Evolutionary conservation across 1,140 invertebrate species (phyloP), one percentile per base, ranked within the genome.

Genomic region (Wiebesia pumilae): DNA sequence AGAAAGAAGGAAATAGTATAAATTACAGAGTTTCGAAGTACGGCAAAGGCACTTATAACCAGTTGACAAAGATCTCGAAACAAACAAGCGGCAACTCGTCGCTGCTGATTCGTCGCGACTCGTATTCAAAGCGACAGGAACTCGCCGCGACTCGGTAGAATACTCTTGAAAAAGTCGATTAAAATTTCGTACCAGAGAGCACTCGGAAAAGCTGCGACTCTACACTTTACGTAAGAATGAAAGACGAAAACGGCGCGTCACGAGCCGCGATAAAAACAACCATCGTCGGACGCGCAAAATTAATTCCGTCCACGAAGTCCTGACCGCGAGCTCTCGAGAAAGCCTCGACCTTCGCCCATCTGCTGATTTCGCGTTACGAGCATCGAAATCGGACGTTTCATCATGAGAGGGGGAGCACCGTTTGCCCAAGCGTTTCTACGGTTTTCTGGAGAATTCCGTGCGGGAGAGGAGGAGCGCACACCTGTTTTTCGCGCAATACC

Each of bases 291-390:
- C 47, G 71, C 71, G 69, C 27, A 19, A 83, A 83, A 83, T 83
- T 83, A 83, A 84, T 84, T 84, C 40, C 82, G 30, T 73, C 67
- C 67, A 54, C 43, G 40, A 10, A 7, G 35, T 62, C 58, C 21
- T 3, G 24, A 24, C 21, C 58, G 58, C 58, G 21, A 24, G 27
- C 24, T 2, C 3, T 14, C 58, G 58, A 3, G 14, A 47, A 14
- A 14, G 14, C 6, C 6, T 7, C 43, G 43, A 47, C 43, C 67
- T 2, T 62, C 6, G 38, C 54, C 3, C 83, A 84, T 79, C 75
- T 84, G 83, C 83, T 54, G 35, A 75, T 54, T 9, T 54, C 51
- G 51, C 51, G 12, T 12, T 2, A 16, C 51, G 51, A 3, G 2
- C 10, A 2, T 6, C 51, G 51, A 54, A 54, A 54, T 83, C 54